Evolutionary conservation across 1,140 invertebrate species (phyloP).

Genomic region (Battus philenor): DNA sequence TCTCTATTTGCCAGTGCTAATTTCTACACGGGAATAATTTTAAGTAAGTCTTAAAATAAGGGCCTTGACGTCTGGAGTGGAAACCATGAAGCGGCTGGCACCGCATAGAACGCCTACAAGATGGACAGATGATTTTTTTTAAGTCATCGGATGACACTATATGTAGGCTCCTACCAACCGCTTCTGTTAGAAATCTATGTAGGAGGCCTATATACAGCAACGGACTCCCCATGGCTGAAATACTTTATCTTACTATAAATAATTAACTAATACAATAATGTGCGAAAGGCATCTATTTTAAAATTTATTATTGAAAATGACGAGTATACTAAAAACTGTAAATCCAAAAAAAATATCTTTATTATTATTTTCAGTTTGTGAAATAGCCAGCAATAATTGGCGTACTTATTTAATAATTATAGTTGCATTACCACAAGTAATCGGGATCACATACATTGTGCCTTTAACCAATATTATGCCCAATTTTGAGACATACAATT

Average conservation of each 20-base stretch:
- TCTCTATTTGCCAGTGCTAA: constrained; percentile 46
- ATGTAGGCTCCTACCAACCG: no score
- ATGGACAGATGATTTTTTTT: no score
- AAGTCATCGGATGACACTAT: no score
- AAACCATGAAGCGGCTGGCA: no score
- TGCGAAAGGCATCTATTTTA: not conserved
- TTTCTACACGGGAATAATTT: constrained; percentile 40
- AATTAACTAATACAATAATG: not conserved
- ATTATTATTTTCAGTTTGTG: constrained; percentile 41
- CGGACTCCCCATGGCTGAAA: no score
- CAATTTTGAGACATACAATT: constrained; percentile 50
- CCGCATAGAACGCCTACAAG: no score
- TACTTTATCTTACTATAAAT: no score
- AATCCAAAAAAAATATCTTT: not conserved
- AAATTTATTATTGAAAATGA: not conserved
- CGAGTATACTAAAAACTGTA: not conserved
- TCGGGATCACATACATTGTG: constrained; percentile 31
- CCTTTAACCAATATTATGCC: constrained; percentile 39
- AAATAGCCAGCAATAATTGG: constrained; percentile 57
- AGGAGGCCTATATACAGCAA: no score
- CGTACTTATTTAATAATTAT: constrained; percentile 38
- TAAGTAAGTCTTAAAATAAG: constrained; percentile 35
- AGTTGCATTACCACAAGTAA: constrained; percentile 37
- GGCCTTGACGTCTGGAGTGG: no score
- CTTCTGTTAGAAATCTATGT: no score